phyloP scores from a whole-genome alignment of 23 tunicate genomes.

The Phallusia fumigata region DNA sequence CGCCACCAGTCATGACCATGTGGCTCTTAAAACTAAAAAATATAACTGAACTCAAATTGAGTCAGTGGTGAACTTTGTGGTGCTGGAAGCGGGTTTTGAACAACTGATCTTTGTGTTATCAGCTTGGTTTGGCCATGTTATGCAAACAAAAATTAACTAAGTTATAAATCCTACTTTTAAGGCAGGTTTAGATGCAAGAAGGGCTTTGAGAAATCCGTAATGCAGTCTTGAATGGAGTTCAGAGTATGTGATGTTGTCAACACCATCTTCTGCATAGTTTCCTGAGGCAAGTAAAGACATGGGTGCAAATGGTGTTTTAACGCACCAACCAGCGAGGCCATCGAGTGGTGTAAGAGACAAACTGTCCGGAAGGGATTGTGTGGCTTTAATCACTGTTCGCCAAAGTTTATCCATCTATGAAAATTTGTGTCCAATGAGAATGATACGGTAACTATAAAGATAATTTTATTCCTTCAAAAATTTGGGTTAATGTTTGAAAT shows the following conservation, averaged over 20 bases:
- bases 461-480: too few species aligned
- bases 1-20: too few species aligned
- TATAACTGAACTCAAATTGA: too few species aligned
- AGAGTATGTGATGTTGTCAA: slow-evolving; percentile 10
- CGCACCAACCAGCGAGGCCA: slow-evolving; percentile 77
- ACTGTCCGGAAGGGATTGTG: slow-evolving; percentile 63
- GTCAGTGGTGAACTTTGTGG: too few species aligned
- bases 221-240: slow-evolving; percentile 67
- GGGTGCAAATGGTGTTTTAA: slow-evolving; percentile 71
- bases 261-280: not conserved
- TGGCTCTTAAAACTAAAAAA: too few species aligned
- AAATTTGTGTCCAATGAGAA: too few species aligned
- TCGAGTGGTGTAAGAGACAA: slow-evolving; percentile 69
- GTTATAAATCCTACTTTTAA: slow-evolving; percentile 24
- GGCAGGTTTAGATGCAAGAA: slow-evolving; percentile 64
- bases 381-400: slow-evolving; percentile 83
- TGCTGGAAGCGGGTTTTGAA: too few species aligned
- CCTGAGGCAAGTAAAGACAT: not conserved
- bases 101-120: too few species aligned
- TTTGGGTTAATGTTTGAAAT: too few species aligned
- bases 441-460: too few species aligned
- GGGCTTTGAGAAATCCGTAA: slow-evolving; percentile 57
- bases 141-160: not conserved
- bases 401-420: slow-evolving; percentile 75
- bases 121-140: too few species aligned